Evolutionary conservation across 2,113 vertebrate species (phyloP).

Genomic region (Thalassarche chlororhynchos): DNA sequence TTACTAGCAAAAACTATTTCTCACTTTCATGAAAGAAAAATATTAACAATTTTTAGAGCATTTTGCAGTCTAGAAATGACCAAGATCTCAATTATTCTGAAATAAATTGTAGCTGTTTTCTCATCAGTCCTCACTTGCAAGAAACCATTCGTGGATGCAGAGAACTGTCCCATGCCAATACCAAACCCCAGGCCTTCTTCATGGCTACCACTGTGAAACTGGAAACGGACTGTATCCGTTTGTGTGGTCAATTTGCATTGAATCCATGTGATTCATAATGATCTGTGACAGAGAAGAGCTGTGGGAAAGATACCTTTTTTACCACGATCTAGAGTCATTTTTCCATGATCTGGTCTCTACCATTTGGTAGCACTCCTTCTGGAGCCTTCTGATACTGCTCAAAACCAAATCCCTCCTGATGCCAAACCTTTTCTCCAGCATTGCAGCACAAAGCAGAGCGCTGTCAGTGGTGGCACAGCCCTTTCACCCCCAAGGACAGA

Average conservation of each 20-base stretch:
- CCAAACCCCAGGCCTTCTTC: not conserved
- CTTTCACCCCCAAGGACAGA: not conserved
- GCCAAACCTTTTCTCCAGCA: not conserved
- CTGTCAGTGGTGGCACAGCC: no score
- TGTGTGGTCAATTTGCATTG: not conserved
- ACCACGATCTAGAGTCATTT: not conserved
- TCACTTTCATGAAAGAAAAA: not conserved
- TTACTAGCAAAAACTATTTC: not conserved
- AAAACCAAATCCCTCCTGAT: not conserved
- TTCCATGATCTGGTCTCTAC: not conserved
- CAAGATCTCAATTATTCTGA: not conserved
- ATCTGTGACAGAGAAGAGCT: not conserved
- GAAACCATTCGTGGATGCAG: not conserved
- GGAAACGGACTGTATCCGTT: rapidly evolving
- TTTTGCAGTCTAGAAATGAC: not conserved
- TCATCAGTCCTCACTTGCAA: not conserved
- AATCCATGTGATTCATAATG: not conserved
- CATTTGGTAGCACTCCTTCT: not conserved
- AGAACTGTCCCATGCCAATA: not conserved
- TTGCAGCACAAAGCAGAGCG: rapidly evolving
- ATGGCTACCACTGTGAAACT: not conserved
- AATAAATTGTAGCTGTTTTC: not conserved
- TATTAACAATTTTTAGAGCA: not conserved
- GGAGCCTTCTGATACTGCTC: not conserved
- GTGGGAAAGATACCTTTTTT: not conserved